Percentiles rank a stretch among this genome's conserved stretches.
phyloP scores from a whole-genome alignment of 2,888 invertebrate species.

The Vesta saturnalis region DNA sequence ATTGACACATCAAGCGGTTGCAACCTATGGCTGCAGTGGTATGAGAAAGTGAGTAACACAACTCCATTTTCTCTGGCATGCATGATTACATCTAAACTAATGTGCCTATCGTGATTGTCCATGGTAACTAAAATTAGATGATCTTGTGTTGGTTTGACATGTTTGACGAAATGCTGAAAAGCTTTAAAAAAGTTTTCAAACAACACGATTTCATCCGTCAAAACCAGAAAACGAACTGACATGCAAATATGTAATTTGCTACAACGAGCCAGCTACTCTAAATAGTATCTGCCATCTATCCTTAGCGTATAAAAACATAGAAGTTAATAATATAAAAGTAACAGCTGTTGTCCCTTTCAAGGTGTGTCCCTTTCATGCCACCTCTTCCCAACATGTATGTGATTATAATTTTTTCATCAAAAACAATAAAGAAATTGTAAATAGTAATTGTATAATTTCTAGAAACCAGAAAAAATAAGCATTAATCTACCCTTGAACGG shows the following conservation, averaged over 20 bases:
- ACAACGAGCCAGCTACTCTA: slow-evolving; percentile 6
- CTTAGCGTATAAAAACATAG: slow-evolving; percentile 9
- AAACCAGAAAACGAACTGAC: slow-evolving; percentile 8
- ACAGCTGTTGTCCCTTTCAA: slow-evolving; percentile 4
- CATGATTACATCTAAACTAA: too few relatives aligned
- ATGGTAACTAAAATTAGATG: background rate
- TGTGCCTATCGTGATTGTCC: background rate
- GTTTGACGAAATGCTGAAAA: too few relatives aligned
- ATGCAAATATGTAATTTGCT: slow-evolving; percentile 11
- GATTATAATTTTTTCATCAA: too few relatives aligned
- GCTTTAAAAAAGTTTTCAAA: too few relatives aligned
- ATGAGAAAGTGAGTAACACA: background rate
- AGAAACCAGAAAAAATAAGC: too few relatives aligned
- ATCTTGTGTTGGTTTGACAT: too few relatives aligned
- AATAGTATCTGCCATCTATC: slow-evolving; percentile 1
- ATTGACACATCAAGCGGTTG: slow-evolving; percentile 4
- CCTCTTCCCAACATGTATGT: too few relatives aligned
- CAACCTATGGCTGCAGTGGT: background rate
- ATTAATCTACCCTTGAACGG: too few relatives aligned
- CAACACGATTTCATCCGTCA: slow-evolving; percentile 5
- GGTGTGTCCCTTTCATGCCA: slow-evolving; percentile 5
- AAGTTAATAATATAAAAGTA: slow-evolving; percentile 11
- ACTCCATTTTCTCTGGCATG: too few relatives aligned
- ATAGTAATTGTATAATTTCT: too few relatives aligned
- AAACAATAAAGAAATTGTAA: too few relatives aligned